Percentiles rank a stretch among this genome's conserved stretches.
Evolutionary conservation across 2,888 invertebrate genomes (phyloP).

Genomic region (Heliconius ethilla): DNA sequence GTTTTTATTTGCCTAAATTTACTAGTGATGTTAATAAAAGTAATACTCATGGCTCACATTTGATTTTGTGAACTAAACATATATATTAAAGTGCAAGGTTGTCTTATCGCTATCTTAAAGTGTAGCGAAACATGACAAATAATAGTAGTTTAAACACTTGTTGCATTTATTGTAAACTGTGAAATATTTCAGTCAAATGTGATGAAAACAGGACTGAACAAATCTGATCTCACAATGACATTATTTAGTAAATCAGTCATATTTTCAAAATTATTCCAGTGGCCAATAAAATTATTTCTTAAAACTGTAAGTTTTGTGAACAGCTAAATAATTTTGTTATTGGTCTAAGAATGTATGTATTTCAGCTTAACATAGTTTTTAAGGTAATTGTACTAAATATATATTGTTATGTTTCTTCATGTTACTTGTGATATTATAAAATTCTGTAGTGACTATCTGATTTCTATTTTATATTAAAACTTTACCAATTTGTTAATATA

Average conservation of each 20-base stretch:
- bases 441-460: slow-evolving; percentile 10
- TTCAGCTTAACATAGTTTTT: neutral
- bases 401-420: slow-evolving; percentile 14
- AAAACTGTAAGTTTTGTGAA: neutral
- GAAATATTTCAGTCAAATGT: slow-evolving; percentile 8
- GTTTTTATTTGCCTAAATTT: slow-evolving; percentile 7
- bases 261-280: slow-evolving; percentile 16
- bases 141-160: slow-evolving; percentile 4
- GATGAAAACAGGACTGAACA: slow-evolving; percentile 22
- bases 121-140: slow-evolving; percentile 37
- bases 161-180: slow-evolving; percentile 34
- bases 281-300: slow-evolving; percentile 9
- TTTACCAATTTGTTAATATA: slow-evolving; percentile 27
- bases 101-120: slow-evolving; percentile 38
- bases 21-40: neutral
- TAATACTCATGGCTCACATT: slow-evolving; percentile 15
- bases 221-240: slow-evolving; percentile 34
- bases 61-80: neutral
- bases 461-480: slow-evolving; percentile 30
- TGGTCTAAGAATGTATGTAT: neutral
- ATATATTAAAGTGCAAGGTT: slow-evolving; percentile 21
- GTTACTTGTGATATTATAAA: slow-evolving; percentile 19
- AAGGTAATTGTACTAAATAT: slow-evolving; percentile 12
- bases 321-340: neutral
- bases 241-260: neutral